Evolutionary conservation across 2,797 vertebrate genomes (phyloP), one percentile per base, ranked within the genome.

Genomic region (Dallia pectoralis): DNA sequence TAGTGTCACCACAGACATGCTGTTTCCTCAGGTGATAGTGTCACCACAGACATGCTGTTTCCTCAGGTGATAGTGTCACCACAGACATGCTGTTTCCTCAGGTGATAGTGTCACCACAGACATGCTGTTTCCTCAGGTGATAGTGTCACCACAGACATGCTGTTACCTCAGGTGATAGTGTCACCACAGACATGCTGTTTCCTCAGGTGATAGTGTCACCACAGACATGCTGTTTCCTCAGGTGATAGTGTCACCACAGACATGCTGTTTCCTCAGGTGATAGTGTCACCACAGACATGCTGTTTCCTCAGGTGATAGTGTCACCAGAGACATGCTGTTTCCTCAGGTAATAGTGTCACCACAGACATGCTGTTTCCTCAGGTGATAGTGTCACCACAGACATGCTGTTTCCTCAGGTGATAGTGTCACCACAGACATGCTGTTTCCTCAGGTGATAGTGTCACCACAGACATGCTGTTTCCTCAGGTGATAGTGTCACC

Each of bases 31-130:
- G n/a, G n/a, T n/a, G n/a, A n/a, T n/a, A n/a, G n/a, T n/a, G n/a
- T n/a, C n/a, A n/a, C n/a, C n/a, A n/a, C n/a, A n/a, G n/a, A n/a
- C 71, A 36, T 70, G n/a, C 27, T 27, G 77, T 64, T 32, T 19
- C 32, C 56, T 59, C 86, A 93, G 93, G 84, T 62, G 79, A 65
- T 0, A 73, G 67, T 1, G 11, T 74, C 74, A 91, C 87, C 67
- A 97, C 91, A 0, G 96, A 97, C 79, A 88, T 97, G 73, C 97
- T 97, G n/a, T n/a, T n/a, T n/a, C n/a, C n/a, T n/a, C n/a, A n/a
- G n/a, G n/a, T n/a, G n/a, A n/a, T n/a, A n/a, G n/a, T n/a, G n/a
- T n/a, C n/a, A n/a, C n/a, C n/a, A n/a, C n/a, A n/a, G n/a, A n/a
- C 71, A 36, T 70, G n/a, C 27, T 27, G 77, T 64, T 32, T 19